Evolutionary conservation across 2,888 invertebrate species (phyloP).

Genomic region (Coenonympha glycerion): DNA sequence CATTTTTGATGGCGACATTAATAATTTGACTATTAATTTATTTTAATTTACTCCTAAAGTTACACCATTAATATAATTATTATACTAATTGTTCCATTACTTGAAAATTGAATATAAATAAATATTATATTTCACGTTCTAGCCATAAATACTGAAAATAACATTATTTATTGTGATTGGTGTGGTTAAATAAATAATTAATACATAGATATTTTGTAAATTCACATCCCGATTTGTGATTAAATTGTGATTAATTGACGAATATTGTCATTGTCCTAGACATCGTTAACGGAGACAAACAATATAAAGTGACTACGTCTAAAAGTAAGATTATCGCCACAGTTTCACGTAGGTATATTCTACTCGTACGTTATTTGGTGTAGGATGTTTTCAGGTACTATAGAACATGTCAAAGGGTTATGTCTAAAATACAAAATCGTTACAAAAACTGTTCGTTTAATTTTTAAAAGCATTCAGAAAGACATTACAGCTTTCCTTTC

Average conservation of each 20-base stretch:
- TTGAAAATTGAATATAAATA: no score
- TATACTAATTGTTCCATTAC: no score
- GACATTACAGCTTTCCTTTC: no score
- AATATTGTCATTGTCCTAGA: conserved; percentile 62
- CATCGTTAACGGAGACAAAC: conserved; percentile 26
- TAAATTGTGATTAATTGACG: conserved; percentile 57
- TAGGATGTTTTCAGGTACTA: conserved; percentile 58
- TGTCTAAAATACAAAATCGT: neutral
- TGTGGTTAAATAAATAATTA: neutral
- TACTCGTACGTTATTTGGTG: conserved; percentile 55
- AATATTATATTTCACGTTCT: no score
- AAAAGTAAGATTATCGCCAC: conserved; percentile 42
- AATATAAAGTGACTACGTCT: conserved; percentile 14
- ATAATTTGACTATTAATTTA: no score
- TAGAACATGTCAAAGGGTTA: conserved; percentile 53
- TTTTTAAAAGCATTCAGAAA: no score
- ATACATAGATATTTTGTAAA: neutral
- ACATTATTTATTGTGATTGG: no score
- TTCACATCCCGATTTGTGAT: conserved; percentile 13
- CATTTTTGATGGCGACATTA: no score
- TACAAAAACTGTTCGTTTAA: no score
- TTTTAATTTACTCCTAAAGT: no score
- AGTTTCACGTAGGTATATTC: conserved; percentile 47
- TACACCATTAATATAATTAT: no score
- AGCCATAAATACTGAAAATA: no score